phyloP scores from a whole-genome alignment of 2,797 vertebrate species.

The Manis crassicaudata region DNA sequence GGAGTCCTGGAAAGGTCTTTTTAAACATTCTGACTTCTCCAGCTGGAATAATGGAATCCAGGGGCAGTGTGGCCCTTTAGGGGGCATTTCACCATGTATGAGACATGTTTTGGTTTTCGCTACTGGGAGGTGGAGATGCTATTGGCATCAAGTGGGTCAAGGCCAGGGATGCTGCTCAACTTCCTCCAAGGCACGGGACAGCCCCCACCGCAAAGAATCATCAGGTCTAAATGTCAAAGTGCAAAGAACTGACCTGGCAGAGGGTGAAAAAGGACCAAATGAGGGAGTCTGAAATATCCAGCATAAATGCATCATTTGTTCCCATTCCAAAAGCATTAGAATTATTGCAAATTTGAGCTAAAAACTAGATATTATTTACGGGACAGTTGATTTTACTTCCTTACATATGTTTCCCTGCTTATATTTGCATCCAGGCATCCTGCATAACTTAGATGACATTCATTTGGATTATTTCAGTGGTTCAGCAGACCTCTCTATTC shows the following conservation, averaged over 20 bases:
- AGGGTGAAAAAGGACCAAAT: background rate
- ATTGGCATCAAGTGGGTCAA: background rate
- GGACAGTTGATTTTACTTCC: background rate
- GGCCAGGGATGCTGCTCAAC: background rate
- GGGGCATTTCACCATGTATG: background rate
- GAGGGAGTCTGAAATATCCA: background rate
- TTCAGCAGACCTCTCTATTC: background rate
- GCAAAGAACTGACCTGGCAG: background rate
- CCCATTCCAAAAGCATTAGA: background rate
- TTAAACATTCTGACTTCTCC: background rate
- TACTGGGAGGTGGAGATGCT: background rate
- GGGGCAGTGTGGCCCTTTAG: background rate
- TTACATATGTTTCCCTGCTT: background rate
- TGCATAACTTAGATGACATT: background rate
- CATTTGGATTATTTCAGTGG: background rate
- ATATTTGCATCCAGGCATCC: background rate
- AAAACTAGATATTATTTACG: background rate
- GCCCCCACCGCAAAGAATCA: background rate
- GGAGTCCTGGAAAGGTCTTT: background rate
- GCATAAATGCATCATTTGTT: background rate
- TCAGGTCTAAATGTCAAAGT: background rate
- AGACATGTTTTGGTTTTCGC: background rate
- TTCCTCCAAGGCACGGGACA: rapidly evolving
- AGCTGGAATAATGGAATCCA: background rate
- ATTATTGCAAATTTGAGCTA: background rate